Evolutionary conservation across 2,113 vertebrate species (phyloP), one percentile per base, ranked within the genome.

Genomic region (Caretta caretta): DNA sequence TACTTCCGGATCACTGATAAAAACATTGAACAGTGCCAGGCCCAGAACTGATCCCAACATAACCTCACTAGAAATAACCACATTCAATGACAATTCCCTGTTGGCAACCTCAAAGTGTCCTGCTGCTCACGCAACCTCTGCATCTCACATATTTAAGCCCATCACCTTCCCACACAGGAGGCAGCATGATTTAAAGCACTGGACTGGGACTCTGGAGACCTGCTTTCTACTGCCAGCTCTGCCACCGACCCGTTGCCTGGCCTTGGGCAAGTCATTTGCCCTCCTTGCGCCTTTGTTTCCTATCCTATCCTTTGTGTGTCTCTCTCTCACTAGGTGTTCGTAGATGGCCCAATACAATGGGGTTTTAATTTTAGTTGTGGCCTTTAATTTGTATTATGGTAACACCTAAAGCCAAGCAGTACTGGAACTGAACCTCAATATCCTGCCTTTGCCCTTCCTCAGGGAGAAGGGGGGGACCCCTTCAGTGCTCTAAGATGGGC

Each of bases 71-170:
- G 72, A 76, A 46, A 76, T 24, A 38, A 25, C 20, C 72, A 7
- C 72, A 76, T 10, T 46, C 72, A 76, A 20, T 27, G 38, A 76
- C 13, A 42, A 76, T 25, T 25, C 62, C 35, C 35, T 35, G 7
- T 19, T n/a, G 17, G 20, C 62, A 69, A n/a, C 62, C 20, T 20
- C 4, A 8, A 65, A 69, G 14, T 13, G n/a, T 10, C 35, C 12
- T 57, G 14, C 51, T 2, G 1, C 0, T 1, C 51, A 2, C 1
- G 46, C 20, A 76, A 46, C 8, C 42, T 76, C 72, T 46, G 38
- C n/a, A 76, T 76, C 81, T 27, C 42, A 29, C 1, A 5, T 51
- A 29, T 6, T 35, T 80, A 4, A 1, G 57, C 51, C 7, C 3
- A 35, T 31, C 19, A 12, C 38, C 42, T 14, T 27, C 54, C 80